Evolutionary conservation across 1,140 invertebrate species (phyloP).

Genomic region (Eufriesea mexicana): DNA sequence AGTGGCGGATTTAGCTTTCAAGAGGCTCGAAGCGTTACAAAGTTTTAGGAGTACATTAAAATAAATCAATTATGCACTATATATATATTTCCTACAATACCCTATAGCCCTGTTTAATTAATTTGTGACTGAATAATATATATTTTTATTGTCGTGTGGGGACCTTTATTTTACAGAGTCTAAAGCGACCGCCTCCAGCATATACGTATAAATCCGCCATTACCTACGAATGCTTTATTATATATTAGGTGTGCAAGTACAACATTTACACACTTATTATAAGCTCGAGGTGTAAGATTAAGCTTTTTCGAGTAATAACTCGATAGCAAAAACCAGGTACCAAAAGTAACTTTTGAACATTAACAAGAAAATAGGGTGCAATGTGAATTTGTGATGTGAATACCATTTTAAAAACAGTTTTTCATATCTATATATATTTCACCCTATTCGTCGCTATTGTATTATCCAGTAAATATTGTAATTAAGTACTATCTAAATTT

Average conservation of each 20-base stretch:
- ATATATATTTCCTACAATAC: no score
- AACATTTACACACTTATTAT: constrained; percentile 20
- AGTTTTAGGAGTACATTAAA: no score
- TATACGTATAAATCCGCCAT: not conserved
- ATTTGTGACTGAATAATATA: no score
- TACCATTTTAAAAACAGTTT: not conserved
- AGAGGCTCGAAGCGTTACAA: no score
- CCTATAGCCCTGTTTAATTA: no score
- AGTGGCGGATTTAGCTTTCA: no score
- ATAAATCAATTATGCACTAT: no score
- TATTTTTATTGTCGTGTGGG: no score
- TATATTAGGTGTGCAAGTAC: constrained; percentile 25
- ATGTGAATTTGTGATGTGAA: not conserved
- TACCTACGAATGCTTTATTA: constrained; percentile 26
- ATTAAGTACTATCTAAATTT: not conserved
- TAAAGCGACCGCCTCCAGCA: no score
- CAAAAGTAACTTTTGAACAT: constrained; percentile 62
- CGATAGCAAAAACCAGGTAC: constrained; percentile 67
- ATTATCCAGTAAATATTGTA: constrained; percentile 17
- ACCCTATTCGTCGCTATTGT: not conserved
- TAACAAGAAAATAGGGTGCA: not conserved
- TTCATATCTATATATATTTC: not conserved
- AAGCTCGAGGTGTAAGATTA: constrained; percentile 52
- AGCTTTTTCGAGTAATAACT: constrained; percentile 32
- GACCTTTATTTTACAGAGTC: no score